These are phyloP conservation scores for Lordiphosa mommai DNA, from an alignment of 1,140 invertebrate genomes.

Conservation along the genomic window DNA sequence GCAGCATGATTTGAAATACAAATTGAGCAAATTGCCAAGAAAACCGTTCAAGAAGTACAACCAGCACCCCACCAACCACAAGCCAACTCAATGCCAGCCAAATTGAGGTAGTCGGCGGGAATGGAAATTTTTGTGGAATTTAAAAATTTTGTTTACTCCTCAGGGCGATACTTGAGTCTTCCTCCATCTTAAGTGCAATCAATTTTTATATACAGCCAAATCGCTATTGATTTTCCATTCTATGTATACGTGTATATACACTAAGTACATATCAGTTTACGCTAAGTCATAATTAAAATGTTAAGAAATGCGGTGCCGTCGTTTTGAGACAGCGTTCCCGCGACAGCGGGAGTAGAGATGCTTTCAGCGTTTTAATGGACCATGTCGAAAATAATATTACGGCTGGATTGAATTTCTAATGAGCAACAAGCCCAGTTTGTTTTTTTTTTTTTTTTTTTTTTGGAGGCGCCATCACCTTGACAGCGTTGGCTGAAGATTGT, in stretches of 20 bases:
- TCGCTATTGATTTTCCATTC: constrained; percentile 7
- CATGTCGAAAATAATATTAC: constrained; percentile 51
- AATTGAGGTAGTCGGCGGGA: constrained; percentile 30
- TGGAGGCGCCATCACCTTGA: constrained; percentile 35
- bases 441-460: no score
- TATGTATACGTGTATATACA: background rate
- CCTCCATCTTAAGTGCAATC: constrained; percentile 2
- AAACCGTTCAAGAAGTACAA: constrained; percentile 34
- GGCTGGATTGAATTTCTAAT: constrained; percentile 60
- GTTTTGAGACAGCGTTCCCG: background rate
- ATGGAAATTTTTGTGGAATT: constrained; percentile 4
- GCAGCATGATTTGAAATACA: constrained; percentile 55
- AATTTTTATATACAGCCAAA: constrained; percentile 7
- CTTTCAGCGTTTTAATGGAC: constrained; percentile 38
- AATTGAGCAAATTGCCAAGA: constrained; percentile 55
- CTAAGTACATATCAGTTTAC: constrained; percentile 13
- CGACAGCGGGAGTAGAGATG: constrained; percentile 7
- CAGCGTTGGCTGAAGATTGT: constrained; percentile 29
- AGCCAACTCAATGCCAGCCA: constrained; percentile 6
- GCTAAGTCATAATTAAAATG: constrained; percentile 45
- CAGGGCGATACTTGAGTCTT: constrained; percentile 2
- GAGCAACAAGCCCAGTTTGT: constrained; percentile 24
- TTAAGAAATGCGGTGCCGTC: constrained; percentile 39
- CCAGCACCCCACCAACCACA: constrained; percentile 16
- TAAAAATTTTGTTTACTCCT: constrained; percentile 7